Conservation (phyloP, 2,888 invertebrate species). For the Subacronicta megacephala region DNA sequence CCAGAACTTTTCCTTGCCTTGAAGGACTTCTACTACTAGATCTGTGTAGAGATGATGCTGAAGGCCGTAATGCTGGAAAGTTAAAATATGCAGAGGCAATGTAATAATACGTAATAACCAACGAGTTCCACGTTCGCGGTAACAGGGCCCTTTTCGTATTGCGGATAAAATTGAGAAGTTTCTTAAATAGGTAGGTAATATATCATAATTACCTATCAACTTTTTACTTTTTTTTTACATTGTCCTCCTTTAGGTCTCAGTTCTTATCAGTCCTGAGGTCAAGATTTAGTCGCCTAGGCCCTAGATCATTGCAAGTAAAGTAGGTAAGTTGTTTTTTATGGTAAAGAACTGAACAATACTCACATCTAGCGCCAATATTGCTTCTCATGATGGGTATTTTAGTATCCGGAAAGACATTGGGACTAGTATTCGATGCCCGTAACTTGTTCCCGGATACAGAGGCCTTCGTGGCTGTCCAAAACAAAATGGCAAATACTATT, state of each 20-base stretch:
- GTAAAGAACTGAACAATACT: conserved; percentile 42
- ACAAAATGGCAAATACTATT: conserved; percentile 79
- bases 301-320: no score
- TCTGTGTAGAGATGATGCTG: conserved; percentile 25
- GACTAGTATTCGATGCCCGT: conserved; percentile 44
- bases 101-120: background rate
- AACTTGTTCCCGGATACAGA: conserved; percentile 49
- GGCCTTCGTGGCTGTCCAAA: conserved; percentile 78
- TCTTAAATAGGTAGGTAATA: no score
- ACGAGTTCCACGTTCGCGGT: no score
- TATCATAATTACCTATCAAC: no score
- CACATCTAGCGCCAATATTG: conserved; percentile 46
- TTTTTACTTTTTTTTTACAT: no score
- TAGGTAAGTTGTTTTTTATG: no score
- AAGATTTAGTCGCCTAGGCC: no score
- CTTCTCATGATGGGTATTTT: conserved; percentile 43
- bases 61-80: conserved; percentile 35
- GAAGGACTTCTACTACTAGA: conserved; percentile 28
- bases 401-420: conserved; percentile 45
- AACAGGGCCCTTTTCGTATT: no score
- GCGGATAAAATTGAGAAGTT: no score
- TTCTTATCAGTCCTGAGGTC: no score
- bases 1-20: conserved; percentile 2
- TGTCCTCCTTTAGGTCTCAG: no score
- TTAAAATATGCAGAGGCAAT: conserved; percentile 9